phyloP scores from a whole-genome alignment of 2,797 vertebrate species.

The Siniperca undulata region DNA sequence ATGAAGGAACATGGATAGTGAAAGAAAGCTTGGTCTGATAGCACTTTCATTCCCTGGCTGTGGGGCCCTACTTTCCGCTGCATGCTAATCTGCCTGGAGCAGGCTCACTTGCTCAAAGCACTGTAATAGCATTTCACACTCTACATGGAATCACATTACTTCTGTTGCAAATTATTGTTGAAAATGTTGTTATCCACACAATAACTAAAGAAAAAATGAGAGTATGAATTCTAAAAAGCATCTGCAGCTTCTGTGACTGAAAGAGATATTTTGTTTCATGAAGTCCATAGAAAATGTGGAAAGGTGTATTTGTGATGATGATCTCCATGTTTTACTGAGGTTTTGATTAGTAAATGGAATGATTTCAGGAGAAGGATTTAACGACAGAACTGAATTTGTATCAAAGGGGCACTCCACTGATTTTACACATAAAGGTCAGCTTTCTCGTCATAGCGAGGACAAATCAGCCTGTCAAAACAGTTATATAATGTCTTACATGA shows the following conservation, averaged over 20 bases:
- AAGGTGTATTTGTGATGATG: constrained; percentile 5
- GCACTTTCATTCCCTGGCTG: constrained; percentile 35
- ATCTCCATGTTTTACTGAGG: constrained; percentile 4
- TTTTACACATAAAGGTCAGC: neutral
- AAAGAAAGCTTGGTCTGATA: constrained; percentile 32
- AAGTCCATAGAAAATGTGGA: constrained; percentile 13
- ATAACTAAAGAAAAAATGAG: neutral
- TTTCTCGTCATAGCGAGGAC: neutral
- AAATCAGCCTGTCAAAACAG: too few species aligned
- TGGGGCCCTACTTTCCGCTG: constrained; percentile 36
- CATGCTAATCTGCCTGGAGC: constrained; percentile 62
- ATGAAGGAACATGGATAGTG: constrained; percentile 46
- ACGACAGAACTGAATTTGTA: neutral
- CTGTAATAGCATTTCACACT: constrained; percentile 73
- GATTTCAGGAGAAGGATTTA: neutral
- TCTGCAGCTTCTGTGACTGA: constrained; percentile 9
- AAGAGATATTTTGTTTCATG: constrained; percentile 12
- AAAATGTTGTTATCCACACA: constrained; percentile 55
- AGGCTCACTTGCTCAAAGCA: constrained; percentile 60
- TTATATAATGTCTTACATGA: too few species aligned
- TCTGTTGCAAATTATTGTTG: constrained; percentile 65
- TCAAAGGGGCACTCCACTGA: neutral
- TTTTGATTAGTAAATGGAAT: constrained; percentile 18
- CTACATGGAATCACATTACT: constrained; percentile 69
- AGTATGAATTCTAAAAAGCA: constrained; percentile 9